phyloP scores from a whole-genome alignment of 2,113 vertebrate species.

The Thunnus thynnus region DNA sequence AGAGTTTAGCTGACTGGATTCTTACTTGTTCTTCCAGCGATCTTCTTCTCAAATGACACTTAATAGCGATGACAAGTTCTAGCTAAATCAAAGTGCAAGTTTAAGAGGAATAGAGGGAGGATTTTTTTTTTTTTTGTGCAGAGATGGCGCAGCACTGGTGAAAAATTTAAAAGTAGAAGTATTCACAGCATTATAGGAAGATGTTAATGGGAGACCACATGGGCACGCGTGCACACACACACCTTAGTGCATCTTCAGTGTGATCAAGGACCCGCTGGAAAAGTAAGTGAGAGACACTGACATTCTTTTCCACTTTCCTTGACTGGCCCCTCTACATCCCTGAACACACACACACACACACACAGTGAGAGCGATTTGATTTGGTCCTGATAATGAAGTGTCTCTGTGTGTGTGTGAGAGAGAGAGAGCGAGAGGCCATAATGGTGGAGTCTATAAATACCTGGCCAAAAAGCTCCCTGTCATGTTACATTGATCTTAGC shows the following conservation, averaged over 20 bases:
- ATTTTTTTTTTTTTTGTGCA: background rate
- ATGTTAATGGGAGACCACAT: constrained; percentile 40
- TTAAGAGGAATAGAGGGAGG: background rate
- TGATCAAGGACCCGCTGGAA: constrained; percentile 42
- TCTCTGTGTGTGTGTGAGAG: constrained; percentile 24
- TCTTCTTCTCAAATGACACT: constrained; percentile 36
- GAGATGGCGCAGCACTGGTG: background rate
- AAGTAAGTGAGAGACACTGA: constrained; percentile 54
- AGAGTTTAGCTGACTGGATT: constrained; percentile 69
- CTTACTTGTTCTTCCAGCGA: constrained; percentile 43
- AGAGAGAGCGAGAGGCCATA: constrained; percentile 44
- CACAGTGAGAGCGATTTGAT: constrained; percentile 50
- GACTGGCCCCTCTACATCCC: constrained; percentile 37
- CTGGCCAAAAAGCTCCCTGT: constrained; percentile 78
- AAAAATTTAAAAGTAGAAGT: constrained; percentile 34
- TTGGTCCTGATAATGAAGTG: constrained; percentile 73
- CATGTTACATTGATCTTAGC: constrained; percentile 80
- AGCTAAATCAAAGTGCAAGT: constrained; percentile 23
- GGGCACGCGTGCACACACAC: constrained; percentile 9
- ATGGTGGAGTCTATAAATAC: constrained; percentile 78
- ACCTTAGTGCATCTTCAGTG: constrained; percentile 9
- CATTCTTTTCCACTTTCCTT: constrained; percentile 79
- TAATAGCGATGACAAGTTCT: constrained; percentile 9
- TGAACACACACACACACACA: constrained; percentile 21
- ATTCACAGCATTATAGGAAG: constrained; percentile 26